These are phyloP conservation scores for Sebastes reedi DNA, from an alignment of 2,797 vertebrate species.

Conservation along the genomic window DNA sequence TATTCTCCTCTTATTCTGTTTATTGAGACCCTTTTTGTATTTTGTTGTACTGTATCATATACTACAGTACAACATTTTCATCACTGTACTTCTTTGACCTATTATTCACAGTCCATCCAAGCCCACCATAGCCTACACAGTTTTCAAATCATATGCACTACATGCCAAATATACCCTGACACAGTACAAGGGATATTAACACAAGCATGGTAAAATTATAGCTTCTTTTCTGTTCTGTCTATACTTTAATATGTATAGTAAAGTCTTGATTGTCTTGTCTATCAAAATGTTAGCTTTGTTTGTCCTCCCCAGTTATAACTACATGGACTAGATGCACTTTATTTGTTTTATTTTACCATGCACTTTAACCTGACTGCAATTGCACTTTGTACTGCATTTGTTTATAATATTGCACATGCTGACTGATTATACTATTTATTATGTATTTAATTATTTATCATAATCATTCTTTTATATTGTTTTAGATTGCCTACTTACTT, in stretches of 20 bases:
- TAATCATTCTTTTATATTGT: too few species aligned
- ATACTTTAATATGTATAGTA: neutral
- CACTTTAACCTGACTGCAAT: too few species aligned
- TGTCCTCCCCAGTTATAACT: neutral
- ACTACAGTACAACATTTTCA: neutral
- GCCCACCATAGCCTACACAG: neutral
- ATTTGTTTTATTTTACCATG: too few species aligned
- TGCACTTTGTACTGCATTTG: too few species aligned
- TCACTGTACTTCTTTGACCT: neutral
- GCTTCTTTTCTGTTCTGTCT: neutral
- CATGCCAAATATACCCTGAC: neutral
- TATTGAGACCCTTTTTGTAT: neutral
- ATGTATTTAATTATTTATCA: too few species aligned
- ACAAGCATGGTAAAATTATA: fast-evolving
- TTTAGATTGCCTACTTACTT: too few species aligned
- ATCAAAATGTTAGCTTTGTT: neutral
- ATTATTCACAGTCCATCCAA: neutral
- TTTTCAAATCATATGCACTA: neutral
- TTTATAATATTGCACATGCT: too few species aligned
- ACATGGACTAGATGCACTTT: too few species aligned
- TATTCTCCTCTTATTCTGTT: neutral
- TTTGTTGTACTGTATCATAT: neutral
- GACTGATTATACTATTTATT: too few species aligned
- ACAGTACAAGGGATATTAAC: neutral
- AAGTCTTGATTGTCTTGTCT: neutral